Conservation (phyloP, 1,140 invertebrate genomes). For the Sinonovacula constricta region DNA sequence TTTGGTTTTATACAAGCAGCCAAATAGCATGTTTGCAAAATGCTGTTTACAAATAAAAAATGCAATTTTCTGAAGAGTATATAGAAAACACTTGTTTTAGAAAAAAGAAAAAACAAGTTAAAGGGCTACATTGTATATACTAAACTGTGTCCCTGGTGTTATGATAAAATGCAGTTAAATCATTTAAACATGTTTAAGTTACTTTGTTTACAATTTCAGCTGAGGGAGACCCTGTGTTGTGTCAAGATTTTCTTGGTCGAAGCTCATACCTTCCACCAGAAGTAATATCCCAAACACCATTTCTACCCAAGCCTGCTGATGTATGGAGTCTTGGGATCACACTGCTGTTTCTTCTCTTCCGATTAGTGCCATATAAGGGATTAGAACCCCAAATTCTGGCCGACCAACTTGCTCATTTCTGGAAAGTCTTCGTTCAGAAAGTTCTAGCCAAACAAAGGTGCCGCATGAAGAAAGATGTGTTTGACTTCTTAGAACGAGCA, state of each 20-base stretch:
- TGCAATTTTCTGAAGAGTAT: too few species aligned
- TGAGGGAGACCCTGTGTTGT: conserved; percentile 33
- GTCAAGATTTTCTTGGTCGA: conserved; percentile 60
- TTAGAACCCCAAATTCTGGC: conserved; percentile 15
- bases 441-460: neutral
- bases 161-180: too few species aligned
- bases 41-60: too few species aligned
- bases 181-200: conserved; percentile 3
- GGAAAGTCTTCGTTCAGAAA: conserved; percentile 10
- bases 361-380: conserved; percentile 31
- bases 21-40: too few species aligned
- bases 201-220: conserved; percentile 4
- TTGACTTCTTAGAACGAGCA: neutral
- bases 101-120: too few species aligned
- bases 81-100: too few species aligned
- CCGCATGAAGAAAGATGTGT: neutral
- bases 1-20: too few species aligned
- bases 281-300: conserved; percentile 51
- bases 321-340: conserved; percentile 62
- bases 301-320: conserved; percentile 55
- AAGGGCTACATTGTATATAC: too few species aligned
- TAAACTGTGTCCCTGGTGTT: too few species aligned
- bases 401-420: conserved; percentile 21
- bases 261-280: conserved; percentile 61
- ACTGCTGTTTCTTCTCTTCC: conserved; percentile 52